A percentile compares a stretch with the other conserved stretches of the same genome.
These are phyloP conservation scores for Cydia strobilella DNA, from an alignment of 1,140 invertebrate genomes.

Conservation along the genomic window DNA sequence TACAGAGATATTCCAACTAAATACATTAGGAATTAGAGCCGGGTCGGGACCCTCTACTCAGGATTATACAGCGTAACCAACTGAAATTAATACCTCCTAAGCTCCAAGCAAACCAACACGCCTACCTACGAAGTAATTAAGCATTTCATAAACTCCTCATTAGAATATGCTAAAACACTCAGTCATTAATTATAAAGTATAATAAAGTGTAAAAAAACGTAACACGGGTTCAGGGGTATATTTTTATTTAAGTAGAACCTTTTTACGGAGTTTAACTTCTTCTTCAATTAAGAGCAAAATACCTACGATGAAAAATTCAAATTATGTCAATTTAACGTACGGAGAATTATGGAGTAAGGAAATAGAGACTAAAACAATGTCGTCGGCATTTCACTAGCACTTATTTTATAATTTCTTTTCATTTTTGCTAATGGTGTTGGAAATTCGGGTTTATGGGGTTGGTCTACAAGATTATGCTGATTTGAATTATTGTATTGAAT, in stretches of 20 bases:
- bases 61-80: conserved; percentile 26
- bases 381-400: neutral
- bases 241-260: neutral
- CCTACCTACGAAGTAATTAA: conserved; percentile 7
- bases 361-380: conserved; percentile 23
- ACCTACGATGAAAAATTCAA: conserved; percentile 15
- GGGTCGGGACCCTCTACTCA: neutral
- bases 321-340: conserved; percentile 16
- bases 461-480: neutral
- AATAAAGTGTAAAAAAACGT: conserved; percentile 28
- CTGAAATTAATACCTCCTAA: conserved; percentile 21
- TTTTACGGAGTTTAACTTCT: conserved; percentile 1
- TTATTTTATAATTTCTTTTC: neutral
- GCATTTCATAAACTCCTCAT: conserved; percentile 27
- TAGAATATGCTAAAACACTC: conserved; percentile 17
- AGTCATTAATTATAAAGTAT: conserved; percentile 29
- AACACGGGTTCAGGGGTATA: neutral
- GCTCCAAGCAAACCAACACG: conserved; percentile 17
- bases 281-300: conserved; percentile 22
- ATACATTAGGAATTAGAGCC: neutral
- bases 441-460: neutral
- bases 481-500: too few species aligned
- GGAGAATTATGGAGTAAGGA: neutral
- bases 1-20: neutral
- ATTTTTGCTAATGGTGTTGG: conserved; percentile 9